Evolutionary conservation across 2,888 invertebrate species (phyloP), one percentile per base, ranked within the genome.

Genomic region (Drosophila neutralis): DNA sequence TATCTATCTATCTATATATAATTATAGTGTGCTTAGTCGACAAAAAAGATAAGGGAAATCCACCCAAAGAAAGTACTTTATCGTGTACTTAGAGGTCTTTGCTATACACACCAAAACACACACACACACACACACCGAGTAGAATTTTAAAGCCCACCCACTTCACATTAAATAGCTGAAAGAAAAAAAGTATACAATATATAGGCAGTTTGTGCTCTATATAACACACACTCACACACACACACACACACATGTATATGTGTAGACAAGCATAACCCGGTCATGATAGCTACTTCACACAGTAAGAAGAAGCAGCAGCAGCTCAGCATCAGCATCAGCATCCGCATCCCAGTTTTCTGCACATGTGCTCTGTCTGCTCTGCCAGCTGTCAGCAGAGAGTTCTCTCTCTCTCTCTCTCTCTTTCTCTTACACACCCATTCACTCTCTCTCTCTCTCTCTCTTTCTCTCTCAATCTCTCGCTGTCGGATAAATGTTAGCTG

Each of bases 211-310:
- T 73, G 76, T 82, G 83, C 73, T 86, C 82, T 74, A 84, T 76
- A 86, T 80, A 83, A 70, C 58, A 70, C 68, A 67, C 56, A 67
- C 62, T 64, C 64, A 60, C 69, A 70, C 8, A 62, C 21, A 49
- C 48, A 13, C n/a, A 51, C 36, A 58, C 60, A 61, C 24, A 60
- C 48, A 29, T 45, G 67, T 63, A n/a, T 13, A 51, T n/a, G 64
- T 60, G 65, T 65, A 72, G 69, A 61, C 70, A 74, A 67, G 81
- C 73, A 79, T 87, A 87, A 87, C 86, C 86, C 86, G 86, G 86
- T 87, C 86, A 81, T 73, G 58, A 54, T 63, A 68, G 76, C 61
- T 68, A 75, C 67, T 75, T 58, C 61, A 61, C 51, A 52, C 31
- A 33, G 11, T 36, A 36, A 53, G 27, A 65, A 77, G 78, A 71